These are phyloP conservation scores for Nerophis lumbriciformis DNA, from an alignment of 2,113 vertebrate species.

Conservation along the genomic window DNA sequence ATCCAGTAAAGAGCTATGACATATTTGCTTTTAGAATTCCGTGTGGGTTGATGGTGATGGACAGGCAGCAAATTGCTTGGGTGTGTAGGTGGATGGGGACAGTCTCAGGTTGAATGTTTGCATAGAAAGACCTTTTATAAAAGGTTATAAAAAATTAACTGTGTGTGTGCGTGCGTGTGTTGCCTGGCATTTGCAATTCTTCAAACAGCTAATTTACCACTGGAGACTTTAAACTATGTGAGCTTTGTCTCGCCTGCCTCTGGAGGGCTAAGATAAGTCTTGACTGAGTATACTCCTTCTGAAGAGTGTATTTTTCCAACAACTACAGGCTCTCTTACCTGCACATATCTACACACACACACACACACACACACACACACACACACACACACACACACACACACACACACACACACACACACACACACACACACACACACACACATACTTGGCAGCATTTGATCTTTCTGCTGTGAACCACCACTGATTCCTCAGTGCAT, in stretches of 20 bases:
- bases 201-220: slow-evolving; percentile 67
- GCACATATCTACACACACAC: slow-evolving; percentile 11
- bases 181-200: slow-evolving; percentile 62
- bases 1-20: slow-evolving; percentile 5
- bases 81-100: slow-evolving; percentile 45
- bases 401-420: slow-evolving; percentile 2
- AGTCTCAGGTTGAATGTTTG: slow-evolving; percentile 56
- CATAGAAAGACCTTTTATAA: slow-evolving; percentile 48
- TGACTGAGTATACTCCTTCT: slow-evolving; percentile 59
- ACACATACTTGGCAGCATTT: slow-evolving; percentile 23
- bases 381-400: slow-evolving; percentile 1
- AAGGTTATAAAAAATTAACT: slow-evolving; percentile 67
- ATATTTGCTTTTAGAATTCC: slow-evolving; percentile 30
- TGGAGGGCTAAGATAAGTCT: slow-evolving; percentile 69
- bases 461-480: slow-evolving; percentile 35
- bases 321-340: slow-evolving; percentile 24
- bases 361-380: neutral
- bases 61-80: slow-evolving; percentile 37
- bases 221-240: slow-evolving; percentile 62
- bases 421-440: slow-evolving; percentile 6
- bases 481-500: slow-evolving; percentile 20
- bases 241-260: slow-evolving; percentile 65
- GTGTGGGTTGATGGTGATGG: slow-evolving; percentile 47
- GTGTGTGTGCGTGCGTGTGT: slow-evolving; percentile 30
- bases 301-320: slow-evolving; percentile 42